Conservation (phyloP, 53 echinoderm and acorn worm species). For the Arbacia lixula region DNA sequence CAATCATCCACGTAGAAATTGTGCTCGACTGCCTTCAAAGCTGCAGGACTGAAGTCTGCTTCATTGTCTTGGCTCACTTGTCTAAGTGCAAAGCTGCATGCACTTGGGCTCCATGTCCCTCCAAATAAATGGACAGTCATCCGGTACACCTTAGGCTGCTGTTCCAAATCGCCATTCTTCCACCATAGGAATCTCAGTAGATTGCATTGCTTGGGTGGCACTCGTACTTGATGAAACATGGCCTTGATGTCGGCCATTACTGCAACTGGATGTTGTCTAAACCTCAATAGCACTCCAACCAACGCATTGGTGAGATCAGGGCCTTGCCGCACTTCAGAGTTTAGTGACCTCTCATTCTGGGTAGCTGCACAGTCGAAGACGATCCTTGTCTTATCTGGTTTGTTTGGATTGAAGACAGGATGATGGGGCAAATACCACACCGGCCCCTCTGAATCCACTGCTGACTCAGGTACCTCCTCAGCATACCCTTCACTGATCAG, state of each 20-base stretch:
- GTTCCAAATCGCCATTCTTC: conserved; percentile 51
- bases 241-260: conserved; percentile 55
- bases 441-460: too few relatives aligned
- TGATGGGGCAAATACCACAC: too few relatives aligned
- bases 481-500: too few relatives aligned
- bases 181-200: conserved; percentile 63
- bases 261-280: conserved; percentile 17
- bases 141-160: conserved; percentile 41
- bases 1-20: conserved; percentile 86
- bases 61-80: conserved; percentile 61
- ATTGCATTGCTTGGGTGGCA: conserved; percentile 53
- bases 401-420: too few relatives aligned
- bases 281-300: conserved; percentile 27
- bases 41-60: conserved; percentile 5
- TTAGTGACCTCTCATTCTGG: too few relatives aligned
- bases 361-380: too few relatives aligned
- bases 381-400: too few relatives aligned
- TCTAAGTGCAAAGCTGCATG: conserved; percentile 55
- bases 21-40: conserved; percentile 43
- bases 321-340: too few relatives aligned
- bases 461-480: too few relatives aligned
- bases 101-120: conserved; percentile 53
- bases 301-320: conserved; percentile 54
- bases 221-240: conserved; percentile 75
- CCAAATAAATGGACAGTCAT: conserved; percentile 67